A percentile compares a stretch with the other conserved stretches of the same genome.
These are phyloP conservation scores for Cylindroiulus punctatus DNA, from an alignment of 2,888 invertebrate species.

Conservation along the genomic window DNA sequence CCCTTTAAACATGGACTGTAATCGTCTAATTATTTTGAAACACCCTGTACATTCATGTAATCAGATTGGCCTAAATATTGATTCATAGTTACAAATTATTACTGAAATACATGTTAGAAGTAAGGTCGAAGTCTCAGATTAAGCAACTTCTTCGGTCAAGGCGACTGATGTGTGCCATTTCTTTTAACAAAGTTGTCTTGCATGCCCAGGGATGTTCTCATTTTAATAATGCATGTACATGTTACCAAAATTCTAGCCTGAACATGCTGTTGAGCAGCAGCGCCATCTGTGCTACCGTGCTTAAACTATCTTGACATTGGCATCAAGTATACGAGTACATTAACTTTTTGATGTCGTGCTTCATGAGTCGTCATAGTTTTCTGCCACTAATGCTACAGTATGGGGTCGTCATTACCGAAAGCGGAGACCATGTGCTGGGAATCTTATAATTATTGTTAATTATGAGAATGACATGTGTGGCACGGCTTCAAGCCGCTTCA, in stretches of 20 bases:
- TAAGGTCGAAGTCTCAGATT: too few species aligned
- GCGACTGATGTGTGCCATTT: too few species aligned
- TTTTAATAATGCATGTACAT: neutral
- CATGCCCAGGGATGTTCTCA: neutral
- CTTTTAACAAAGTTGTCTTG: too few species aligned
- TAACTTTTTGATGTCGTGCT: neutral
- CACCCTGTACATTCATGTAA: too few species aligned
- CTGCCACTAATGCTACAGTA: neutral
- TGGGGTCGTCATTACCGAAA: neutral
- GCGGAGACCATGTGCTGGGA: neutral
- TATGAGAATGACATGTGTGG: neutral
- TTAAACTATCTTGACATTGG: neutral
- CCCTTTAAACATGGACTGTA: too few species aligned
- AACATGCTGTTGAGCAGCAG: neutral
- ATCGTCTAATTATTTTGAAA: too few species aligned
- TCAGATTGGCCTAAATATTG: too few species aligned
- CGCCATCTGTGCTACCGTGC: neutral
- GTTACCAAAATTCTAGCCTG: too few species aligned
- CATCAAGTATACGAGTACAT: neutral
- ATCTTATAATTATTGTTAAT: neutral
- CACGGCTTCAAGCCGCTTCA: neutral
- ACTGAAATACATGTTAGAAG: too few species aligned
- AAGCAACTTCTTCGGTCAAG: too few species aligned
- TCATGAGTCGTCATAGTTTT: neutral
- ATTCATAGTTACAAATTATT: too few species aligned